Conservation (phyloP, 2,113 vertebrate species). For the Orycteropus afer region DNA sequence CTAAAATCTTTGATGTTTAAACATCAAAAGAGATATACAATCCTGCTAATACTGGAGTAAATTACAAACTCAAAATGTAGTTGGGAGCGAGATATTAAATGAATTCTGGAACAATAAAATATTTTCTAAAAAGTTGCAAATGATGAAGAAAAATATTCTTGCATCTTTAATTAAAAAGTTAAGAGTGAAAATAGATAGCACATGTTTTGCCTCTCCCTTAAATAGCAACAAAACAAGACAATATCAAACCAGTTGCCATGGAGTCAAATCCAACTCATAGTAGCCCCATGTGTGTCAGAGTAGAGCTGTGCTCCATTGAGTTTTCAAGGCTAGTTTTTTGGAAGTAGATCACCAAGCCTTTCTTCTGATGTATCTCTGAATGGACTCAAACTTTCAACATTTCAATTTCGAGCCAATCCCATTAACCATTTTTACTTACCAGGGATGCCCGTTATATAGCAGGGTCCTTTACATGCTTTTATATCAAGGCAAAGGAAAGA, state of each 20-base stretch:
- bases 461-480: neutral
- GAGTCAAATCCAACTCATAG: too few species aligned
- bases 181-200: neutral
- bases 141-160: neutral
- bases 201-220: neutral
- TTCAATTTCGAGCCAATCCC: too few species aligned
- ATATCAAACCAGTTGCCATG: too few species aligned
- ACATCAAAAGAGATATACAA: neutral
- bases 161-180: neutral
- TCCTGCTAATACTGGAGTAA: neutral
- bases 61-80: neutral
- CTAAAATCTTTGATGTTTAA: neutral
- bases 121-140: neutral
- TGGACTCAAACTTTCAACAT: too few species aligned
- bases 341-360: too few species aligned
- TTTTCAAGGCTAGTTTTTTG: too few species aligned
- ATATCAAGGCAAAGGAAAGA: neutral
- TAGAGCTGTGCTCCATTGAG: too few species aligned
- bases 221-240: neutral
- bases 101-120: neutral
- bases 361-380: too few species aligned
- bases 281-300: too few species aligned
- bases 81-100: neutral
- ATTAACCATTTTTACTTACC: too few species aligned
- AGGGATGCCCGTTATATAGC: too few species aligned